phyloP scores from a whole-genome alignment of 2,888 invertebrate species.

The Cabera pusaria region DNA sequence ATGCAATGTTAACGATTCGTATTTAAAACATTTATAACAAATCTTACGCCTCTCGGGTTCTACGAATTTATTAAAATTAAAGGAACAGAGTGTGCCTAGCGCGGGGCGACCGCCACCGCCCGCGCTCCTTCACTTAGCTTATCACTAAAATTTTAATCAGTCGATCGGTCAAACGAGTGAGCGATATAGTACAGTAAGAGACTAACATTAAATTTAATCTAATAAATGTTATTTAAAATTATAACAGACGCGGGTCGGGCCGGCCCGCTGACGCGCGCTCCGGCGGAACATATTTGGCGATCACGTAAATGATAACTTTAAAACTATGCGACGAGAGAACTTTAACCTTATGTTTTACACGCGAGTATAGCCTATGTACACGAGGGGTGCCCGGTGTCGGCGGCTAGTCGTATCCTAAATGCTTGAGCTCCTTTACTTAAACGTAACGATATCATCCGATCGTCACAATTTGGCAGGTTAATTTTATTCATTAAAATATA shows the following conservation, averaged over 20 bases:
- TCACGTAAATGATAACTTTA: slow-evolving; percentile 81
- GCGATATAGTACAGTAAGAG: slow-evolving; percentile 83
- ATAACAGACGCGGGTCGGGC: slow-evolving; percentile 73
- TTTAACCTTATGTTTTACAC: slow-evolving; percentile 82
- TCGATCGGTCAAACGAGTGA: slow-evolving; percentile 83
- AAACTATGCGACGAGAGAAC: slow-evolving; percentile 82
- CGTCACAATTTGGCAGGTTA: slow-evolving; percentile 79
- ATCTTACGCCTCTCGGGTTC: slow-evolving; percentile 55
- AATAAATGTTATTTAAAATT: slow-evolving; percentile 81
- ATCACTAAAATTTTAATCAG: slow-evolving; percentile 83
- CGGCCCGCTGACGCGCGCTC: slow-evolving; percentile 50
- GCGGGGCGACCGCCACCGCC: too few species aligned
- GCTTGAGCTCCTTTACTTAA: slow-evolving; percentile 78
- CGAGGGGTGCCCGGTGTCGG: slow-evolving; percentile 58
- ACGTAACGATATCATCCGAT: slow-evolving; percentile 70
- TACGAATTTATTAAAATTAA: slow-evolving; percentile 52
- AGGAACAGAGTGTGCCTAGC: slow-evolving; percentile 49
- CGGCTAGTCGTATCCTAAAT: slow-evolving; percentile 63
- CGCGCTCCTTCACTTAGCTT: slow-evolving; percentile 82
- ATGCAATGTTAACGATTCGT: slow-evolving; percentile 79
- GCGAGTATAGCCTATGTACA: slow-evolving; percentile 74
- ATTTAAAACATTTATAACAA: slow-evolving; percentile 76
- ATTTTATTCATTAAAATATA: slow-evolving; percentile 76
- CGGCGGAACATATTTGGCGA: slow-evolving; percentile 75
- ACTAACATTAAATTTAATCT: slow-evolving; percentile 84